A percentile compares a stretch with the other conserved stretches of the same genome.
Conservation (phyloP, 2,888 invertebrate species). For the Drosophila limbata region DNA sequence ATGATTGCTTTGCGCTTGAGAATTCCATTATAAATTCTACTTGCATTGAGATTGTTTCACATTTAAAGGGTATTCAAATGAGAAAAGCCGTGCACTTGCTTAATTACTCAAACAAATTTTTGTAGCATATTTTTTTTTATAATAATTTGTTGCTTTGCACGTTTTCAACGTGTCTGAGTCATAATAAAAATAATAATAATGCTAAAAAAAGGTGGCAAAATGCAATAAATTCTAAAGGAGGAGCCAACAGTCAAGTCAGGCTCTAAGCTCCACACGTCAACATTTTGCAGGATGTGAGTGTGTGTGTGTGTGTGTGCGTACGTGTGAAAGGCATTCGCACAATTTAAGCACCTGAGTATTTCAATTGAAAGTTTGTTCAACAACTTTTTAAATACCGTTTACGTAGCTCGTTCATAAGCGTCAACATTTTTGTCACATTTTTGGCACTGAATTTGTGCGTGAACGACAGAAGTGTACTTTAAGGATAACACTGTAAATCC, state of each 20-base stretch:
- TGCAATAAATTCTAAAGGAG: constrained; percentile 46
- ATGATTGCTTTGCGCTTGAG: constrained; percentile 2
- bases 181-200: constrained; percentile 25
- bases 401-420: constrained; percentile 39
- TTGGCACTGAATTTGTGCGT: constrained; percentile 30
- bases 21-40: neutral
- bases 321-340: constrained; percentile 49
- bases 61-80: neutral
- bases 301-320: constrained; percentile 6
- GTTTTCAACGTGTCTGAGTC: constrained; percentile 8
- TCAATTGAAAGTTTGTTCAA: constrained; percentile 70
- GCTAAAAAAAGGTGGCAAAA: constrained; percentile 43
- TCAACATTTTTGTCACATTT: constrained; percentile 41
- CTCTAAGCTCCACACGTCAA: constrained; percentile 38
- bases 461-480: neutral
- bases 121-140: neutral
- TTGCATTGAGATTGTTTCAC: neutral
- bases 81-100: neutral
- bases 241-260: constrained; percentile 22
- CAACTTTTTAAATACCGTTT: constrained; percentile 69
- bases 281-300: constrained; percentile 18
- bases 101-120: constrained; percentile 41
- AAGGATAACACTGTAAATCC: neutral
- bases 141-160: constrained; percentile 49
- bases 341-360: constrained; percentile 65